Percentiles rank a stretch among this genome's conserved stretches.
These are phyloP conservation scores for Palythoa heliodiscus DNA, from an alignment of 92 coral and sea anemone genomes.

Conservation along the genomic window DNA sequence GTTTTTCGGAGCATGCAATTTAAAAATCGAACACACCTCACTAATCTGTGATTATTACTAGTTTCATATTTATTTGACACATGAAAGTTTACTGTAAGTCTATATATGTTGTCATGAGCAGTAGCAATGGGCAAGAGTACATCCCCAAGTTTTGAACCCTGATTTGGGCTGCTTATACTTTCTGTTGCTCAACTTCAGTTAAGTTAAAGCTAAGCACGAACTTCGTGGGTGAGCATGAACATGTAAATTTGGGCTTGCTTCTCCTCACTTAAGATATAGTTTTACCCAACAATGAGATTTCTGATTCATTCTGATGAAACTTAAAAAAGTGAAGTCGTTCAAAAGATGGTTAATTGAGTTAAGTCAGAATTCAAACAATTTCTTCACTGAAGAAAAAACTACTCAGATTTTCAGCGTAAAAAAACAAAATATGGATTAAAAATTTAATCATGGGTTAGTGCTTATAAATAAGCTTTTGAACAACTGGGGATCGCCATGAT, in stretches of 20 bases:
- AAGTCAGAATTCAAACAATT: neutral
- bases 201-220: neutral
- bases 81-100: neutral
- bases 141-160: neutral
- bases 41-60: too few relatives aligned
- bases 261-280: neutral
- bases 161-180: neutral
- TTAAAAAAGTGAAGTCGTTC: neutral
- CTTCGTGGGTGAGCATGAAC: neutral
- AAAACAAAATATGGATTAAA: too few relatives aligned
- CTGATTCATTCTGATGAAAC: neutral
- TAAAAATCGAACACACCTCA: too few relatives aligned
- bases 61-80: neutral
- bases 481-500: neutral
- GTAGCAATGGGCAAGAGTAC: neutral
- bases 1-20: too few relatives aligned
- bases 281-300: neutral
- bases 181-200: neutral
- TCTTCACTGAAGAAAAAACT: neutral
- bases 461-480: neutral
- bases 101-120: neutral
- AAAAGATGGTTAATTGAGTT: neutral
- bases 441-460: neutral
- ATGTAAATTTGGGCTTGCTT: neutral
- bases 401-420: neutral